phyloP scores from a whole-genome alignment of 92 coral and sea anemone species.

The Isaurus tuberculatus region DNA sequence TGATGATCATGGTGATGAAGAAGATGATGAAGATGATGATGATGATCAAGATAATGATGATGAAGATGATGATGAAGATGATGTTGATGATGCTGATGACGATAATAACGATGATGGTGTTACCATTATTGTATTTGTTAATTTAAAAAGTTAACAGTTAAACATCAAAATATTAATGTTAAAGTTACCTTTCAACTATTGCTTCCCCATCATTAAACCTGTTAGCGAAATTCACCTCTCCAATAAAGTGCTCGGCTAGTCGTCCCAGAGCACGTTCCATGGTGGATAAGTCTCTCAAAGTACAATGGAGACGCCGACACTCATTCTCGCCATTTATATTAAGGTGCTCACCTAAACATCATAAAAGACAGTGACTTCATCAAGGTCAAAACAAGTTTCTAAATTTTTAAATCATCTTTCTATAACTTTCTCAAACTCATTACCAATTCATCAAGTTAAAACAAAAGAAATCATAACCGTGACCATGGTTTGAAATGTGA shows the following conservation, averaged over 20 bases:
- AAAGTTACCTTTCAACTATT: constrained; percentile 80
- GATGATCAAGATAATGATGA: neutral
- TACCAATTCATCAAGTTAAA: too few relatives aligned
- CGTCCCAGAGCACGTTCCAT: constrained; percentile 94
- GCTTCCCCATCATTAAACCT: constrained; percentile 96
- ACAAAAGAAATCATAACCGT: too few relatives aligned
- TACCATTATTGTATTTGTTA: too few relatives aligned
- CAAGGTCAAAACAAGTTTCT: too few relatives aligned
- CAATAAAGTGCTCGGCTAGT: constrained; percentile 93
- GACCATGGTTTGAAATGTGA: too few relatives aligned
- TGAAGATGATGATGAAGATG: neutral
- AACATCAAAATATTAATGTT: too few relatives aligned
- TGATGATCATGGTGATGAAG: neutral
- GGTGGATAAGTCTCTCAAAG: constrained; percentile 88
- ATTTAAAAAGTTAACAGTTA: too few relatives aligned
- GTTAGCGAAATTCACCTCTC: constrained; percentile 93
- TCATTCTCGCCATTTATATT: constrained; percentile 81
- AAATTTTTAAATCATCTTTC: too few relatives aligned
- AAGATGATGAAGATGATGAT: neutral
- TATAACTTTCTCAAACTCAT: too few relatives aligned
- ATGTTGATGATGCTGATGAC: neutral
- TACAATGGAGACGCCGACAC: constrained; percentile 88
- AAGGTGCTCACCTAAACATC: constrained; percentile 71
- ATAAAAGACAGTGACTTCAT: neutral
- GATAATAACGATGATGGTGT: too few relatives aligned